phyloP scores from a whole-genome alignment of 2,113 vertebrate species.

The Esox niger region DNA sequence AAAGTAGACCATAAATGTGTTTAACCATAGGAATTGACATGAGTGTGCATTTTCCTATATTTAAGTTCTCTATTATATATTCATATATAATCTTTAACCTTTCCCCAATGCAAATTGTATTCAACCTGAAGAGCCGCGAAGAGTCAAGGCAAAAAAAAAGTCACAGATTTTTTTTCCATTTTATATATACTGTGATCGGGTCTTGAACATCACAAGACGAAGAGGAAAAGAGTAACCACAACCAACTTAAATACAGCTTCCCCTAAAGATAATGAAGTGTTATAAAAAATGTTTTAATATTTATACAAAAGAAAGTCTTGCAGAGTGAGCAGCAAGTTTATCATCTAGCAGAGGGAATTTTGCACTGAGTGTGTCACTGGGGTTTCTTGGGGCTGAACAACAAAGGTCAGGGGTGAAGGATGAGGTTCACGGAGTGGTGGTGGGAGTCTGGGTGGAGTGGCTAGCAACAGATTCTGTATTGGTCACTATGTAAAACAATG shows the following conservation, averaged over 20 bases:
- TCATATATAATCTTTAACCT: constrained; percentile 98
- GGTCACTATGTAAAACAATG: constrained; percentile 77
- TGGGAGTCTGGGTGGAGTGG: constrained; percentile 82
- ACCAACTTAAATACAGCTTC: constrained; percentile 89
- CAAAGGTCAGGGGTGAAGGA: constrained; percentile 52
- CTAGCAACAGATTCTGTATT: constrained; percentile 75
- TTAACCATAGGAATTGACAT: constrained; percentile 99
- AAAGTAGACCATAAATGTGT: constrained; percentile 99
- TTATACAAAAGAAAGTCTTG: constrained; percentile 86
- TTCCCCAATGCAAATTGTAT: constrained; percentile 97
- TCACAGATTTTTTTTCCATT: constrained; percentile 70
- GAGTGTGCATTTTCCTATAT: constrained; percentile 99
- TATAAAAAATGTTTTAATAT: constrained; percentile 79
- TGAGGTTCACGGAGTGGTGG: constrained; percentile 48
- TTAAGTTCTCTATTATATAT: constrained; percentile 93
- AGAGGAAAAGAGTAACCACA: constrained; percentile 80
- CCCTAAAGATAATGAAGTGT: constrained; percentile 91
- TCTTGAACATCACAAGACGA: constrained; percentile 94
- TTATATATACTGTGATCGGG: constrained; percentile 85
- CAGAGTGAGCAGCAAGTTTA: constrained; percentile 85
- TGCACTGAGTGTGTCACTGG: constrained; percentile 77
- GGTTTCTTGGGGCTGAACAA: constrained; percentile 67
- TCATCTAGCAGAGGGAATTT: constrained; percentile 78
- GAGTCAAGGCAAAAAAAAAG: constrained; percentile 82
- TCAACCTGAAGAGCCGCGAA: constrained; percentile 99